phyloP scores from a whole-genome alignment of 1,140 invertebrate genomes.

The Drosophila yakuba region DNA sequence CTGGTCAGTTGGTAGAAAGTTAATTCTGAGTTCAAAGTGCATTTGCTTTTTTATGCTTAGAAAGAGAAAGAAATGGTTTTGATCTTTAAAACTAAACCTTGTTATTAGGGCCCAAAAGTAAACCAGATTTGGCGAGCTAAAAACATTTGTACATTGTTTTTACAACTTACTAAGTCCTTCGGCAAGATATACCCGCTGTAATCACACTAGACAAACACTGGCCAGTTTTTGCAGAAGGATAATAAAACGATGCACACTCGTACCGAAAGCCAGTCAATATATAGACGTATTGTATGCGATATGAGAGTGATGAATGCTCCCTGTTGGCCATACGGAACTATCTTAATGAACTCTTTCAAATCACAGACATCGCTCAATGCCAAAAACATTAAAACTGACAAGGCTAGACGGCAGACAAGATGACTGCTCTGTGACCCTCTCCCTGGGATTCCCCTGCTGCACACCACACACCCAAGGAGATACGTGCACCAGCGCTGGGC shows the following conservation, averaged over 20 bases:
- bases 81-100: no score
- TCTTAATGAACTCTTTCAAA: conserved; percentile 80
- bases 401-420: conserved; percentile 24
- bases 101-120: no score
- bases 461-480: conserved; percentile 21
- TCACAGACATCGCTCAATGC: conserved; percentile 77
- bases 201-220: no score
- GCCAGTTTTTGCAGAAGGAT: background rate
- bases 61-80: no score
- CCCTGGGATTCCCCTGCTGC: conserved; percentile 10
- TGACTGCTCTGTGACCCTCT: conserved; percentile 7
- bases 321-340: conserved; percentile 57
- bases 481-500: conserved; percentile 43
- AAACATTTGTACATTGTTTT: no score
- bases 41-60: background rate
- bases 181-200: no score
- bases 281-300: background rate
- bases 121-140: no score
- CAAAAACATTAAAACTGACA: conserved; percentile 78
- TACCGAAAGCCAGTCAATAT: background rate
- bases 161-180: no score
- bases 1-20: background rate
- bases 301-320: conserved; percentile 2
- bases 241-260: background rate
- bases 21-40: background rate